These are phyloP conservation scores for Stomatorhinus walkeri DNA, from an alignment of 2,797 vertebrate species.

Conservation along the genomic window DNA sequence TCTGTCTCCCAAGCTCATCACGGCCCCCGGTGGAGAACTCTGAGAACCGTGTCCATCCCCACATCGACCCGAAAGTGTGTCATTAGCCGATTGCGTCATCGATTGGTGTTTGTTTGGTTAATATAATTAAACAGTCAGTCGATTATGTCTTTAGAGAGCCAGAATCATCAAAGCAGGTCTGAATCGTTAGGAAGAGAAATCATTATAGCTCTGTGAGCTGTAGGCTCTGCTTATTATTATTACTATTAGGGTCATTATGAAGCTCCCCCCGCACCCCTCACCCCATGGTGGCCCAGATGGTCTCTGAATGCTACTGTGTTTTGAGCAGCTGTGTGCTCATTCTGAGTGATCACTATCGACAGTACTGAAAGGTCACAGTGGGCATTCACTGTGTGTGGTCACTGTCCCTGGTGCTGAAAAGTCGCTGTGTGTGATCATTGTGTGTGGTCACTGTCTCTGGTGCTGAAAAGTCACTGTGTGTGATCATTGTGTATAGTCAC, in stretches of 20 bases:
- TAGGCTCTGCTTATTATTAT: background rate
- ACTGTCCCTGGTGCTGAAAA: slow-evolving; percentile 6
- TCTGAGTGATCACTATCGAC: background rate
- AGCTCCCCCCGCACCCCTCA: background rate
- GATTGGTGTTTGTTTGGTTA: slow-evolving; percentile 5
- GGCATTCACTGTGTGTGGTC: background rate
- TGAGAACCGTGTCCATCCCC: background rate
- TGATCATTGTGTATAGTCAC: background rate
- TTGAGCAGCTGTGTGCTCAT: background rate
- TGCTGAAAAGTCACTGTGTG: background rate
- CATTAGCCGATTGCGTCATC: background rate
- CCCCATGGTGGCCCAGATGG: background rate
- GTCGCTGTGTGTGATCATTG: background rate
- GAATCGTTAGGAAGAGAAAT: background rate
- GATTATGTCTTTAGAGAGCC: background rate
- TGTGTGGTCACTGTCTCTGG: background rate
- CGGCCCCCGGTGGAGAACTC: background rate
- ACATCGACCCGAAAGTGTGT: background rate
- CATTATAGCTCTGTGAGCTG: background rate
- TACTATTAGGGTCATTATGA: background rate
- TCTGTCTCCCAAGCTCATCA: background rate
- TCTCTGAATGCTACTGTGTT: background rate
- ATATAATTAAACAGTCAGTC: background rate
- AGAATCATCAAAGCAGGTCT: background rate
- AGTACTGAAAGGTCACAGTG: background rate